Evolutionary conservation across 2,113 vertebrate species (phyloP), one percentile per base, ranked within the genome.

Genomic region (Laterallus jamaicensis): DNA sequence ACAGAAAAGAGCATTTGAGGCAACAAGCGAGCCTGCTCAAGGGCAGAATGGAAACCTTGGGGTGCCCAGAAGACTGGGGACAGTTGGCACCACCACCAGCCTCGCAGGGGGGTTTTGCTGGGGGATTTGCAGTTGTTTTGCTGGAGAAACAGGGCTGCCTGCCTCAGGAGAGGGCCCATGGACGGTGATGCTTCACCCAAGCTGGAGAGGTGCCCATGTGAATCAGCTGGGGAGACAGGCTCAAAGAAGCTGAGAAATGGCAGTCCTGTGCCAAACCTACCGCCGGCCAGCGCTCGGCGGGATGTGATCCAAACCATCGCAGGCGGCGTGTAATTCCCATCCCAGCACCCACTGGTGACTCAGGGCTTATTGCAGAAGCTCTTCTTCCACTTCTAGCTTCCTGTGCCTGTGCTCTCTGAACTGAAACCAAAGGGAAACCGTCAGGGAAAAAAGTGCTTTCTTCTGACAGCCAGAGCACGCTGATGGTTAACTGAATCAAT

Each of bases 271-370:
- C 69, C 80, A 94, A 52, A 50, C 82, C 44, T 31, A 12, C 64
- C 5, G 2, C 55, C 21, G 1, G 64, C 32, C 90, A 83, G 44
- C 1, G 0, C 74, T 56, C 0, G 0, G 49, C 0, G 1, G 55
- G 74, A 79, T 5, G 63, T 0, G 0, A 79, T 71, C 86, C 85
- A 78, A 62, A 52, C 13, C 60, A 44, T 12, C 1, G 3, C 89
- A 64, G 60, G 64, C 29, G 5, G 81, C 2, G 1, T 4, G 22
- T 28, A 31, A 78, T 52, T 89, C 60, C 84, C 26, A 4, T 22
- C 21, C 28, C 73, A 17, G 56, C 3, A 2, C 81, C 54, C 81
- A 50, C 37, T 2, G 2, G 47, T 22, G 83, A 81, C 84, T 75
- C 70, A 31, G 62, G 77, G 28, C 1, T 0, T 64, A 9, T 26